Evolutionary conservation across 2,888 invertebrate genomes (phyloP).

Genomic region (Clusia tigrina): DNA sequence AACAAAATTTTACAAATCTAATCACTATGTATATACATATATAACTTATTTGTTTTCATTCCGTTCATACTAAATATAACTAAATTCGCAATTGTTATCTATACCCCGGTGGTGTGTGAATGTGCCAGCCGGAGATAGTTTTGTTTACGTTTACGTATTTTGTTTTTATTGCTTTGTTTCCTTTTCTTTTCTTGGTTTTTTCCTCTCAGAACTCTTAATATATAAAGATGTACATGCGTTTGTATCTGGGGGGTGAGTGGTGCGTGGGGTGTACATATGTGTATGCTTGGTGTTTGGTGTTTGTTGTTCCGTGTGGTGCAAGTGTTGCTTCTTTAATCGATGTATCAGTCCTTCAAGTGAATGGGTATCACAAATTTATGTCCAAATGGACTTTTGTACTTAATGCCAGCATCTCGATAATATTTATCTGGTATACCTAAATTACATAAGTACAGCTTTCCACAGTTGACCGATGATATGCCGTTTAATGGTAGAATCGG

Average conservation of each 20-base stretch:
- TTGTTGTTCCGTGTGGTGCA: conserved; percentile 32
- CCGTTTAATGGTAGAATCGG: conserved; percentile 76
- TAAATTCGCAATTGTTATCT: no score
- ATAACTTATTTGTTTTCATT: no score
- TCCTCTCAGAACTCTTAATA: no score
- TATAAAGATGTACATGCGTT: no score
- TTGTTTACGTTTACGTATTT: neutral
- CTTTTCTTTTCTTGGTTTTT: neutral
- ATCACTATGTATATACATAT: no score
- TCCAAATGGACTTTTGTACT: conserved; percentile 85
- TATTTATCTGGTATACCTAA: conserved; percentile 81
- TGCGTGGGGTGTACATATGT: no score
- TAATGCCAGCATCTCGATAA: conserved; percentile 78
- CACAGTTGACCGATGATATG: conserved; percentile 67
- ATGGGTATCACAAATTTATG: conserved; percentile 82
- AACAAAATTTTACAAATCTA: no score
- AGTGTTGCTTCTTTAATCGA: conserved; percentile 44
- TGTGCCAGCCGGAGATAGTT: no score
- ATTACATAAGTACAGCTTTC: conserved; percentile 85
- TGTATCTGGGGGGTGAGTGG: no score
- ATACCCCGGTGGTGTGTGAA: no score
- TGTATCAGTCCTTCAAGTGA: conserved; percentile 66
- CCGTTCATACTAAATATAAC: no score
- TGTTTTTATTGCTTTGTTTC: neutral
- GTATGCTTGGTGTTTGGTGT: no score